A percentile compares a stretch with the other conserved stretches of the same genome.
phyloP scores from a whole-genome alignment of 2,888 invertebrate species.

The Hermaeophaga mercurialis region DNA sequence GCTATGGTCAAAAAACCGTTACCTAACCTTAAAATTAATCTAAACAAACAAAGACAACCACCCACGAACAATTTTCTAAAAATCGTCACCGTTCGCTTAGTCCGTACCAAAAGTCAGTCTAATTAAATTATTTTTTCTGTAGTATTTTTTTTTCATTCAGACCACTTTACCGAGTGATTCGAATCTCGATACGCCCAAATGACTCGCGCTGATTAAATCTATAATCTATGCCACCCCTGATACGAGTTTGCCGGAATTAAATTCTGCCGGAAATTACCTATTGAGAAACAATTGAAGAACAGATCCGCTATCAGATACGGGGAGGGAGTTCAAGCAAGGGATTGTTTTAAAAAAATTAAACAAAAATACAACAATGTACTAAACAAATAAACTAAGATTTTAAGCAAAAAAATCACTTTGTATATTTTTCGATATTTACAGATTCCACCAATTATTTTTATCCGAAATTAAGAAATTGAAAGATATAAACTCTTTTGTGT shows the following conservation, averaged over 20 bases:
- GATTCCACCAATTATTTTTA: no score
- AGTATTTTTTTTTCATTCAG: slow-evolving; percentile 26
- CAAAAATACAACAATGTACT: no score
- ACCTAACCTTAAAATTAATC: background rate
- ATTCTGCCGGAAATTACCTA: slow-evolving; percentile 32
- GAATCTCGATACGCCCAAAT: slow-evolving; percentile 42
- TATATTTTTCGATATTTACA: no score
- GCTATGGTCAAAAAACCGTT: no score
- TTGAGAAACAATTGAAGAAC: slow-evolving; percentile 31
- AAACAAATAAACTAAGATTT: no score
- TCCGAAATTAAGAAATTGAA: no score
- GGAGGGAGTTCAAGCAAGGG: no score
- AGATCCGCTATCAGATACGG: no score
- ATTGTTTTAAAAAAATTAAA: no score
- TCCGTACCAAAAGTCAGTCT: slow-evolving; percentile 22
- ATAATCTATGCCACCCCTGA: slow-evolving; percentile 42
- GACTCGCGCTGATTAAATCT: slow-evolving; percentile 45
- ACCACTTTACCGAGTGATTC: slow-evolving; percentile 31
- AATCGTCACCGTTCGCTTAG: slow-evolving; percentile 24
- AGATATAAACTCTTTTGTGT: no score
- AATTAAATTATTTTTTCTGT: slow-evolving; percentile 36
- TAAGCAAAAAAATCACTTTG: no score
- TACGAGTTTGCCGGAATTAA: slow-evolving; percentile 30
- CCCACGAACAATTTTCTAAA: background rate
- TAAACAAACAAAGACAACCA: background rate